Evolutionary conservation across 2,797 vertebrate genomes (phyloP).

Genomic region (Gambelia wislizenii): DNA sequence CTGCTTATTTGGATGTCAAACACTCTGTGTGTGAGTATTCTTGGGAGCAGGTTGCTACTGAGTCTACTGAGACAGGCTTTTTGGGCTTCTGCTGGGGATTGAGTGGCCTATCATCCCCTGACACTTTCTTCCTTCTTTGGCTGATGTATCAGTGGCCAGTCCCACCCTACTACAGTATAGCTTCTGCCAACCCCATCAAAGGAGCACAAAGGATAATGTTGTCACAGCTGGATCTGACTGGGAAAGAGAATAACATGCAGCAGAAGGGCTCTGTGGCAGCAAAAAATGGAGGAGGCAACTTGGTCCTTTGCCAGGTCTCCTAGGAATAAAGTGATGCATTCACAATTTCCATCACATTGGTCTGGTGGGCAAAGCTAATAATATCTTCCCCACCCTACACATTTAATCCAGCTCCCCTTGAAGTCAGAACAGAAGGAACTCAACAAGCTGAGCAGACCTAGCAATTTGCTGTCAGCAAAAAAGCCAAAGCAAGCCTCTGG

Average conservation of each 20-base stretch:
- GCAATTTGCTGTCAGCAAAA: neutral
- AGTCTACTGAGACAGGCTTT: no score
- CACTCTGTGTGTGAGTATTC: no score
- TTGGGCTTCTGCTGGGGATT: no score
- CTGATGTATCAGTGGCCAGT: neutral
- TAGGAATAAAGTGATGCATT: neutral
- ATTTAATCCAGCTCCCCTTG: neutral
- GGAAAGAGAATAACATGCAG: neutral
- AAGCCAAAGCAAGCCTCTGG: neutral
- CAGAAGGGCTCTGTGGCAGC: neutral
- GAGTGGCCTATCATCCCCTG: no score
- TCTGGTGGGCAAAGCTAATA: neutral
- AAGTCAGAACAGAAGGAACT: neutral
- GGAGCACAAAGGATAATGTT: slow-evolving; percentile 21
- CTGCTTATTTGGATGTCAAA: no score
- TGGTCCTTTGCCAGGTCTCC: neutral
- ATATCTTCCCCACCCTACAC: neutral
- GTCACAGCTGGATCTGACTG: slow-evolving; percentile 5
- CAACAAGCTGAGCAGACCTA: slow-evolving; percentile 1
- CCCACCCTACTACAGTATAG: neutral
- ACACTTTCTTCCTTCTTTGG: neutral
- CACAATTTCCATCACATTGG: neutral
- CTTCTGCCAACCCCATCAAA: neutral
- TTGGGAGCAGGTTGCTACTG: no score
- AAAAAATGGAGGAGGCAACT: neutral